These are phyloP conservation scores for Chromobotia macracanthus DNA, from an alignment of 2,797 vertebrate species.

Conservation along the genomic window DNA sequence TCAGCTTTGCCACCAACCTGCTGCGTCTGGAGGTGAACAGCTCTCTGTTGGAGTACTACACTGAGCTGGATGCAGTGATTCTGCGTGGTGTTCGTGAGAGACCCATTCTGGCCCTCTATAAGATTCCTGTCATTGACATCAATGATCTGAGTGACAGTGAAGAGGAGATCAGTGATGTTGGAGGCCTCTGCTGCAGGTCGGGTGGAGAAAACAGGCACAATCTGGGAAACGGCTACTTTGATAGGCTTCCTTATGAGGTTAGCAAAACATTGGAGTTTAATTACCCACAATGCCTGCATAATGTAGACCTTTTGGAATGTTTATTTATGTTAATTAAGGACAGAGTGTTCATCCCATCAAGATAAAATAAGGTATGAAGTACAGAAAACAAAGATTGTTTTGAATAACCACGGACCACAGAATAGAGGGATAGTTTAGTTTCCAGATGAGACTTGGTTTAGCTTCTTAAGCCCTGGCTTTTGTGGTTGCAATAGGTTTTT, in stretches of 20 bases:
- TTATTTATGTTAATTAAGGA: too few relatives aligned
- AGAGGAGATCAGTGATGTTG: slow-evolving; percentile 82
- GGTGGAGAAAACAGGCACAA: slow-evolving; percentile 78
- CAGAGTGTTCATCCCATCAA: not conserved
- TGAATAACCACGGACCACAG: slow-evolving; percentile 1
- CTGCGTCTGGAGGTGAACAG: slow-evolving; percentile 96
- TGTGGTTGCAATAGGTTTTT: slow-evolving; percentile 38
- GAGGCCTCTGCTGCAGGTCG: slow-evolving; percentile 75
- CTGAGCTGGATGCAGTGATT: slow-evolving; percentile 94
- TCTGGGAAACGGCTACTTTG: slow-evolving; percentile 92
- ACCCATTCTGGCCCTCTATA: slow-evolving; percentile 87
- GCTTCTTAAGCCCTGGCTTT: slow-evolving; percentile 27
- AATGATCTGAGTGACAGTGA: slow-evolving; percentile 90
- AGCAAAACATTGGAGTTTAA: slow-evolving; percentile 4
- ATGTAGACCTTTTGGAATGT: slow-evolving; percentile 1
- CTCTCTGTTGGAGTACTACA: slow-evolving; percentile 95
- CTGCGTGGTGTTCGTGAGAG: slow-evolving; percentile 90
- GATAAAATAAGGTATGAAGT: too few relatives aligned
- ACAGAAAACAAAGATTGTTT: not conserved
- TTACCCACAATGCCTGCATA: too few relatives aligned
- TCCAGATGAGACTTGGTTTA: not conserved
- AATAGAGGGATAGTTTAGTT: not conserved
- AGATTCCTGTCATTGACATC: slow-evolving; percentile 88
- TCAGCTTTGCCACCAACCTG: slow-evolving; percentile 93
- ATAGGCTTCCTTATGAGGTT: slow-evolving; percentile 97